Percentiles rank a stretch among this genome's conserved stretches.
Conservation (phyloP, 2,113 vertebrate genomes). For the Hydrolagus affinis region DNA sequence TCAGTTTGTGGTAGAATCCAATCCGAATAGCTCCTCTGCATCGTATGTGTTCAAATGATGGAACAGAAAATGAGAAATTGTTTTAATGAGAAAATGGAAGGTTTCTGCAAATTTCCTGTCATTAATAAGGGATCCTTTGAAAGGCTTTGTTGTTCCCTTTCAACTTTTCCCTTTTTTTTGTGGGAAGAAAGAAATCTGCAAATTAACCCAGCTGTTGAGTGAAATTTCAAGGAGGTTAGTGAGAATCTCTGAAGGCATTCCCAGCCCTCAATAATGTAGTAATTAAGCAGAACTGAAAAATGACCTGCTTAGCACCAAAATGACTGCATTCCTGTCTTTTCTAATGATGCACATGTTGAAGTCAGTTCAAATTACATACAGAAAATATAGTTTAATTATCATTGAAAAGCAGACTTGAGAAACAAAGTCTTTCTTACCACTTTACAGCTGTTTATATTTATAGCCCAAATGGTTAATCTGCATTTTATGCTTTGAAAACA, state of each 20-base stretch:
- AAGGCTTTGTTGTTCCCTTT: slow-evolving; percentile 47
- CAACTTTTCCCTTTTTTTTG: neutral
- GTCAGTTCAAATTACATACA: slow-evolving; percentile 52
- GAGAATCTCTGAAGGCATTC: slow-evolving; percentile 40
- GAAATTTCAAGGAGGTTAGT: slow-evolving; percentile 35
- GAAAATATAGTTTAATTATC: slow-evolving; percentile 51
- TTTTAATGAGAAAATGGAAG: slow-evolving; percentile 70
- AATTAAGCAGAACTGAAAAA: slow-evolving; percentile 40
- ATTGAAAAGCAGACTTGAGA: neutral
- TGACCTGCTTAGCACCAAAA: slow-evolving; percentile 45
- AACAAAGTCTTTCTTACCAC: neutral
- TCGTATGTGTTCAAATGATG: slow-evolving; percentile 68
- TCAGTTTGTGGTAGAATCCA: neutral
- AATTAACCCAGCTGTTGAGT: slow-evolving; percentile 60
- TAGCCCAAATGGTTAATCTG: neutral
- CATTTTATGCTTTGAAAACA: neutral
- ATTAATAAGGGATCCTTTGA: slow-evolving; percentile 63
- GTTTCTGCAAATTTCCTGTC: slow-evolving; percentile 68
- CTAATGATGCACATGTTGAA: slow-evolving; percentile 46
- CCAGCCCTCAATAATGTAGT: slow-evolving; percentile 38
- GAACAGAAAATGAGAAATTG: slow-evolving; percentile 59
- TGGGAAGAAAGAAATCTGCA: slow-evolving; percentile 52
- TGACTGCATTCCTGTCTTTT: slow-evolving; percentile 43
- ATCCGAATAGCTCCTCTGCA: slow-evolving; percentile 52
- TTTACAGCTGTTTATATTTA: neutral